phyloP scores from a whole-genome alignment of 2,797 vertebrate species.

The Scomberomorus guttatus region DNA sequence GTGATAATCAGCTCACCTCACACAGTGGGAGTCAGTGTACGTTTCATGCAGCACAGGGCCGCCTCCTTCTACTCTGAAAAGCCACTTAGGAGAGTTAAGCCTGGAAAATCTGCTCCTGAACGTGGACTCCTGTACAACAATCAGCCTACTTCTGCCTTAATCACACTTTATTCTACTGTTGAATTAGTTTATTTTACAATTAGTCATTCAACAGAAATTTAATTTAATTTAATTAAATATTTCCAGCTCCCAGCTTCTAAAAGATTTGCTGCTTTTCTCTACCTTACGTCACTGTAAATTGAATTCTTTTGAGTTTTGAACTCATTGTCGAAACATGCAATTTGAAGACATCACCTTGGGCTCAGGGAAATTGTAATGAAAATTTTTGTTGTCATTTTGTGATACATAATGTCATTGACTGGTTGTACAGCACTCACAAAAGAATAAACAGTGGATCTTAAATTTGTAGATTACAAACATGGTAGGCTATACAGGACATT shows the following conservation, averaged over 20 bases:
- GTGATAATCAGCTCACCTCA: conserved; percentile 67
- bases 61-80: conserved; percentile 57
- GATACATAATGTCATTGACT: too few relatives aligned
- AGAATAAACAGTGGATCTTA: too few relatives aligned
- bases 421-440: too few relatives aligned
- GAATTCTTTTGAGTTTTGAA: too few relatives aligned
- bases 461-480: too few relatives aligned
- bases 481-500: too few relatives aligned
- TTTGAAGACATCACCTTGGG: not conserved
- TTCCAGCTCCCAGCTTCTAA: too few relatives aligned
- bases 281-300: too few relatives aligned
- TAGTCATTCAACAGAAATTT: not conserved
- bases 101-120: conserved; percentile 26
- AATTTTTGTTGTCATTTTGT: not conserved
- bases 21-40: conserved; percentile 20
- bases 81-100: conserved; percentile 65
- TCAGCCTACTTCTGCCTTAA: not conserved
- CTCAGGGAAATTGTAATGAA: not conserved
- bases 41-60: conserved; percentile 44
- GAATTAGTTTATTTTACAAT: not conserved
- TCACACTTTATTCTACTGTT: not conserved
- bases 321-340: too few relatives aligned
- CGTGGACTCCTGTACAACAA: not conserved
- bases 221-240: too few relatives aligned
- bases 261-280: too few relatives aligned